phyloP scores from a whole-genome alignment of 92 coral and sea anemone genomes.

The Galaxea fascicularis region DNA sequence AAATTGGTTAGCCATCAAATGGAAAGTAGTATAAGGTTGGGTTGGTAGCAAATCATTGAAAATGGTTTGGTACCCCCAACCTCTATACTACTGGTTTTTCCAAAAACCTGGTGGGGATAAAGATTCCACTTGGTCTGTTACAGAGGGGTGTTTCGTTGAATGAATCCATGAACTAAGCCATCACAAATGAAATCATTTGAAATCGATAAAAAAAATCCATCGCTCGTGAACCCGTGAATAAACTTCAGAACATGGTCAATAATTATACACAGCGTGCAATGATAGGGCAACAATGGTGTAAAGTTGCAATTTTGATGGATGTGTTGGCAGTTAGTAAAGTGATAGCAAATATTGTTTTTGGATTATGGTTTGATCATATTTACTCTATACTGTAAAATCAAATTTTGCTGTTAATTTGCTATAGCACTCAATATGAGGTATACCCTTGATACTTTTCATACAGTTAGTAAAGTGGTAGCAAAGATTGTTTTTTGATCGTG shows the following conservation, averaged over 20 bases:
- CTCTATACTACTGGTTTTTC: too few relatives aligned
- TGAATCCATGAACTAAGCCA: too few relatives aligned
- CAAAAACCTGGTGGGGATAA: too few relatives aligned
- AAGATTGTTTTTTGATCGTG: slow-evolving; percentile 16
- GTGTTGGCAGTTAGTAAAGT: background rate
- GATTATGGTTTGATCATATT: background rate
- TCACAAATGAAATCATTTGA: background rate
- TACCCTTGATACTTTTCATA: background rate
- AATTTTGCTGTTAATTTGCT: background rate
- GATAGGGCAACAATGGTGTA: background rate
- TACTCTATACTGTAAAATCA: background rate
- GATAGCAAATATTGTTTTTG: background rate
- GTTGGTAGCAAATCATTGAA: too few relatives aligned
- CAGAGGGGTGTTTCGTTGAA: too few relatives aligned
- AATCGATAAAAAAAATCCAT: background rate
- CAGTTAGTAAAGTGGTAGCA: slow-evolving; percentile 12
- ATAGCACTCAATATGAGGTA: slow-evolving; percentile 9
- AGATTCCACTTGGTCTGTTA: too few relatives aligned
- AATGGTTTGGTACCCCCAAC: too few relatives aligned
- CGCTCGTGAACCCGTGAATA: background rate
- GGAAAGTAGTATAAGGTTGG: too few relatives aligned
- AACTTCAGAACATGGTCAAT: background rate
- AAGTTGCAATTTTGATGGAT: background rate
- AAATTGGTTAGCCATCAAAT: too few relatives aligned
- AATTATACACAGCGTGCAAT: background rate